A percentile compares a stretch with the other conserved stretches of the same genome.
Evolutionary conservation across 2,888 invertebrate genomes (phyloP).

Genomic region (Ectropis crepuscularia): DNA sequence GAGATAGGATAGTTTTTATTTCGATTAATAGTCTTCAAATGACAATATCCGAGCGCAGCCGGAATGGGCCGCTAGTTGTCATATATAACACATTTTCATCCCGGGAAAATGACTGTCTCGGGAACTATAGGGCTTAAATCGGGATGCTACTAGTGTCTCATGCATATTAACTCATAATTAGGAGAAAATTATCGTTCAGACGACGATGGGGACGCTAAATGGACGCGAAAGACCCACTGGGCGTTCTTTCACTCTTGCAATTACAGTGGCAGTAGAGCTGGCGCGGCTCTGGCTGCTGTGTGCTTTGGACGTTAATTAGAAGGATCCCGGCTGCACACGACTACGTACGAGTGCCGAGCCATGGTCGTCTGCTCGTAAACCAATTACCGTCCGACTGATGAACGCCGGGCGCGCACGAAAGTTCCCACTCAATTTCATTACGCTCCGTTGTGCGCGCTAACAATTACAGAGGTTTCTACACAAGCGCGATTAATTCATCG

Average conservation of each 20-base stretch:
- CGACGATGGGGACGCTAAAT: slow-evolving; percentile 35
- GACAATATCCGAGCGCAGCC: no score
- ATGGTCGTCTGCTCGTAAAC: slow-evolving; percentile 65
- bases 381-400: slow-evolving; percentile 77
- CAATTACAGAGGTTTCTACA: slow-evolving; percentile 67
- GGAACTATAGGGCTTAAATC: no score
- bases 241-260: slow-evolving; percentile 65
- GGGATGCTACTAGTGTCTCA: no score
- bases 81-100: no score
- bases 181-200: slow-evolving; percentile 33
- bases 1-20: no score
- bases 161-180: slow-evolving; percentile 10
- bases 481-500: slow-evolving; percentile 59
- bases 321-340: slow-evolving; percentile 61
- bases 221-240: slow-evolving; percentile 51
- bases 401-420: slow-evolving; percentile 70
- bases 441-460: slow-evolving; percentile 66
- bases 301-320: slow-evolving; percentile 70
- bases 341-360: slow-evolving; percentile 50
- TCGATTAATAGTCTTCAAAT: no score
- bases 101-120: no score
- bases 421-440: slow-evolving; percentile 72
- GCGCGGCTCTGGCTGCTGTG: slow-evolving; percentile 49
- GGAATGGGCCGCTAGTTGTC: no score
- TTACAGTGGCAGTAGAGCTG: slow-evolving; percentile 49